Percentiles rank a stretch among this genome's conserved stretches.
Conservation (phyloP, 2,113 vertebrate genomes). For the Pygoscelis antarcticus region DNA sequence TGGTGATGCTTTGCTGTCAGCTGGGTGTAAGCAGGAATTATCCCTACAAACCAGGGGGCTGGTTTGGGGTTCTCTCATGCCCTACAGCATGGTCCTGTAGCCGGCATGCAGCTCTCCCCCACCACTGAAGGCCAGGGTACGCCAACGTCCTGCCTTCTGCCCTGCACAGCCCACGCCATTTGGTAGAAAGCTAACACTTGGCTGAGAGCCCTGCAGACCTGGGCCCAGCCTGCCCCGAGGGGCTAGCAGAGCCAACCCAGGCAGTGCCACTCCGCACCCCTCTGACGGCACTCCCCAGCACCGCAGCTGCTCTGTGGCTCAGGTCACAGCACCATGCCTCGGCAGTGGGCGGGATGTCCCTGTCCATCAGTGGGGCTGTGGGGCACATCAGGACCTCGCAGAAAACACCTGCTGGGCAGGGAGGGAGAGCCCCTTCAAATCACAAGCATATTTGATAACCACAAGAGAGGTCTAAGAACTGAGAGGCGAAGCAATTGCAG, state of each 20-base stretch:
- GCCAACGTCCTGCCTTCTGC: rapidly evolving
- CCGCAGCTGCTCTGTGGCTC: rapidly evolving
- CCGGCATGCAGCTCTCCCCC: neutral
- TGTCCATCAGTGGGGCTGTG: rapidly evolving
- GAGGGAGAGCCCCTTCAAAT: neutral
- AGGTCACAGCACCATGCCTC: rapidly evolving
- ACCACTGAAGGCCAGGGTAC: neutral
- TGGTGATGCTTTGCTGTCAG: neutral
- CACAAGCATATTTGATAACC: neutral
- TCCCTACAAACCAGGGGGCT: neutral
- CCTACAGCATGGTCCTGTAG: neutral
- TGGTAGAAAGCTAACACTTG: neutral
- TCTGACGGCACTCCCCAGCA: rapidly evolving
- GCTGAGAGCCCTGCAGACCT: neutral
- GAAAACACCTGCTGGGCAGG: rapidly evolving
- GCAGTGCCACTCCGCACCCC: neutral
- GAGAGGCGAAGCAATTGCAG: neutral
- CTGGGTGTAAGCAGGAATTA: neutral
- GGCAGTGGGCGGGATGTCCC: rapidly evolving
- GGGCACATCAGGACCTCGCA: neutral
- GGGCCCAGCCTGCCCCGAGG: neutral
- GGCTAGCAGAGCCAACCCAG: neutral
- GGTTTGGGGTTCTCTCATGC: rapidly evolving
- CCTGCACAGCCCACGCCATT: neutral
- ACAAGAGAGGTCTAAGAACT: neutral